Conservation (phyloP, 2,113 vertebrate species). For the Gavialis gangeticus region DNA sequence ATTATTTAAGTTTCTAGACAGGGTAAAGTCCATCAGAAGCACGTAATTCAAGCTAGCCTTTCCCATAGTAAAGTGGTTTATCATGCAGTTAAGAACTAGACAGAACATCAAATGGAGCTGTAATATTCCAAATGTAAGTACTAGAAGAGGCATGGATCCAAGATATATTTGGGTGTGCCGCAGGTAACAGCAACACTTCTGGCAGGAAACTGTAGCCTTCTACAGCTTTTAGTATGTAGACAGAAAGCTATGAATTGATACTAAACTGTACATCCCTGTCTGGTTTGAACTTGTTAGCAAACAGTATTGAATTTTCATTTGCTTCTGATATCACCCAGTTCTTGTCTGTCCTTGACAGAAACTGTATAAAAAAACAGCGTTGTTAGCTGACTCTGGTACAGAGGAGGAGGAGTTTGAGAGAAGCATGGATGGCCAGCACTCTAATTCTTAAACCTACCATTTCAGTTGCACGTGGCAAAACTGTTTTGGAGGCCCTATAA, state of each 20-base stretch:
- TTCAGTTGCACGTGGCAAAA: neutral
- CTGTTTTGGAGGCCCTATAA: neutral
- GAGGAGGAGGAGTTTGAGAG: neutral
- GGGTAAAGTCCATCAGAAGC: neutral
- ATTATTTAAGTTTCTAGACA: neutral
- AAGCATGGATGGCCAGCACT: neutral
- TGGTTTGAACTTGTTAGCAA: neutral
- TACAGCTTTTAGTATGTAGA: neutral
- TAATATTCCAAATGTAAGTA: neutral
- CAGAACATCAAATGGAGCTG: neutral
- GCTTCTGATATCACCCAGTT: neutral
- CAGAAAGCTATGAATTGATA: neutral
- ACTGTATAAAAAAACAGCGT: neutral
- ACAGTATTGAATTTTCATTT: neutral
- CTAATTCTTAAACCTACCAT: neutral
- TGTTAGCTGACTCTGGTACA: neutral
- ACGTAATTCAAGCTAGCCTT: neutral
- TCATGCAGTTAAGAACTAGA: neutral
- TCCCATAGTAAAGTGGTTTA: neutral
- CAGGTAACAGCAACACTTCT: neutral
- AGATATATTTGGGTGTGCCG: neutral
- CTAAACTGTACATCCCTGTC: neutral
- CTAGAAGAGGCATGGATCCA: neutral
- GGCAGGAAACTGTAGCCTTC: no score
- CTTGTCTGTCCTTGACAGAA: neutral